Base-by-base conservation (phyloP, 2,888 invertebrate genomes). In the Hemaris fuciformis region DNA sequence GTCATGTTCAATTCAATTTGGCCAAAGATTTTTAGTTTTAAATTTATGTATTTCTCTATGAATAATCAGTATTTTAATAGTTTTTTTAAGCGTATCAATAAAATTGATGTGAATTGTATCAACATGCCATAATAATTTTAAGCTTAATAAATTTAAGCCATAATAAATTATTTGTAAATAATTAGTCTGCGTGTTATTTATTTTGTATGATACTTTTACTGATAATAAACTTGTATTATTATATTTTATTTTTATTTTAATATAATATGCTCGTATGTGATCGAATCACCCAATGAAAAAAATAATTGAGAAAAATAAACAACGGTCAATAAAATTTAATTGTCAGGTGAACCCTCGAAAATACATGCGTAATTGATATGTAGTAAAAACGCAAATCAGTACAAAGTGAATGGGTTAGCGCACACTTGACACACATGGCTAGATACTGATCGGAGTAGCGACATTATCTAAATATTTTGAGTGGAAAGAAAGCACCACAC, bases 61-160 rank as follows among this genome's bases (percentile, higher is more conserved):
- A 38, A 46, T 63, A 62, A 65, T 60, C 72, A 72, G 69, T 75
- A 75, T 74, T 75, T 65, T 60, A 43, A 66, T 62, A 64, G 7
- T 57, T 56, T 60, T 31, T 64, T 31, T 65, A 57, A 68, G 57
- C 38, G 8, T 58, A 64, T 66, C 5, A 69, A 46, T 64, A 57
- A 45, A 64, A 60, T 61, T 67, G 53, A 53, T 53, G 60, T 64
- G 58, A 69, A 67, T 64, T 72, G 69, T 64, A 74, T 63, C 65
- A 67, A 68, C 68, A 74, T 74, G 81, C 80, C 80, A 81, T 80
- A 80, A 69, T 77, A 80, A 62, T 53, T 65, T 62, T 74, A 70
- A 71, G 62, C 53, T 62, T 58, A 61, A 60, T 38, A 41, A 53
- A 53, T 64, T 62, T 63, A 59, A 53, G 18, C 53, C 31, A 67